phyloP scores from a whole-genome alignment of 2,888 invertebrate species.

The Nomada goodeniana region DNA sequence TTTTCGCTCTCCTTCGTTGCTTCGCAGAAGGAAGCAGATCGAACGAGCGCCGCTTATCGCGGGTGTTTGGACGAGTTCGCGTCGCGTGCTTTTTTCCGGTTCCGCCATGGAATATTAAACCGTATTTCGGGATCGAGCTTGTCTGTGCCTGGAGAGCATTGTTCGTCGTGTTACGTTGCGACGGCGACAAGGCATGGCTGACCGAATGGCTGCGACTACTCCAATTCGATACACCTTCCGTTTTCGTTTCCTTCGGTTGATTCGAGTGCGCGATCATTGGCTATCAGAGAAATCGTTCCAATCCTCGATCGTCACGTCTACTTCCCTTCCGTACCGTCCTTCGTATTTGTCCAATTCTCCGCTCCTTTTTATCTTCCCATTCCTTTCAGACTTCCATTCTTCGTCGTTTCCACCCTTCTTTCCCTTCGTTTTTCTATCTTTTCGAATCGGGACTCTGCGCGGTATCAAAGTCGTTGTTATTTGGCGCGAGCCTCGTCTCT shows the following conservation, averaged over 20 bases:
- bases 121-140: background rate
- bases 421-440: background rate
- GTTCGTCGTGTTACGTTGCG: constrained; percentile 8
- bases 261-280: background rate
- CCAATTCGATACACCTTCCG: background rate
- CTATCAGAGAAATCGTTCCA: constrained; percentile 4
- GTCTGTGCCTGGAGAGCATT: background rate
- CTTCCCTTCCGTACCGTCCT: background rate
- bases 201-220: background rate
- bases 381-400: too few relatives aligned
- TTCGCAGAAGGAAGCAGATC: background rate
- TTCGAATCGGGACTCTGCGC: background rate
- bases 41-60: background rate
- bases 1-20: background rate
- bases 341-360: too few relatives aligned
- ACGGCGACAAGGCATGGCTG: background rate
- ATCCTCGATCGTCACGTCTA: background rate
- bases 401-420: too few relatives aligned
- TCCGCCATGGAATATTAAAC: constrained; percentile 25
- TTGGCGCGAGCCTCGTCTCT: background rate
- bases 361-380: too few relatives aligned
- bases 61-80: constrained; percentile 1
- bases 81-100: constrained; percentile 30
- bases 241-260: background rate
- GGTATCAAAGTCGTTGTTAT: background rate